These are phyloP conservation scores for Dipus sagitta DNA, from an alignment of 2,797 vertebrate genomes.

Conservation along the genomic window DNA sequence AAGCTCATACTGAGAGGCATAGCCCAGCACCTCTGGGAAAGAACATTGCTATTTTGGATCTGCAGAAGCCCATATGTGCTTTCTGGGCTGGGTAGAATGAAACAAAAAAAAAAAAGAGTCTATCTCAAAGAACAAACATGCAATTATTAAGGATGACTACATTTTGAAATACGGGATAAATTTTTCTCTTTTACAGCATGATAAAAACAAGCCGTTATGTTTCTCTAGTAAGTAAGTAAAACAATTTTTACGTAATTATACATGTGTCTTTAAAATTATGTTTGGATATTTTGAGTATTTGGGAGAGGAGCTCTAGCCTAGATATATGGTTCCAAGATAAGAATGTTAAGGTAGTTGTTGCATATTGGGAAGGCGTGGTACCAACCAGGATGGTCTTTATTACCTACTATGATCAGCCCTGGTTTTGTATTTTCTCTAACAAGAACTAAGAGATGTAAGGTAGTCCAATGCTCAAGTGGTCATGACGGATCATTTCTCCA, in stretches of 20 bases:
- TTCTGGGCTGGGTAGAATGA: background rate
- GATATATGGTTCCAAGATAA: background rate
- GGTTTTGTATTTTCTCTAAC: slow-evolving; percentile 7
- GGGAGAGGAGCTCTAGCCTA: background rate
- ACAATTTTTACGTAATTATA: slow-evolving; percentile 5
- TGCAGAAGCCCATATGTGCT: background rate
- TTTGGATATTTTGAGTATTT: background rate
- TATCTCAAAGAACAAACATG: background rate
- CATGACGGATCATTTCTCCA: background rate
- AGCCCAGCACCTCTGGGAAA: background rate
- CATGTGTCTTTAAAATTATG: background rate
- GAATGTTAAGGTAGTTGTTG: background rate
- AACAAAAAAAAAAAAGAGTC: background rate
- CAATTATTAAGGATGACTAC: background rate
- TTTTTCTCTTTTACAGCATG: background rate
- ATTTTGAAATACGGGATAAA: background rate
- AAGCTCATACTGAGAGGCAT: background rate
- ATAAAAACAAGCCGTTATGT: background rate
- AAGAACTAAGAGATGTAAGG: background rate
- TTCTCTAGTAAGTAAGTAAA: slow-evolving; percentile 1
- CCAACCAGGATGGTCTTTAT: background rate
- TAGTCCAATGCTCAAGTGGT: background rate
- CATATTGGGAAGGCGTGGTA: background rate
- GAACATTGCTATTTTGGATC: background rate
- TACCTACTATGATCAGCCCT: background rate